Conservation (phyloP, 2,113 vertebrate genomes). For the Python bivittatus region DNA sequence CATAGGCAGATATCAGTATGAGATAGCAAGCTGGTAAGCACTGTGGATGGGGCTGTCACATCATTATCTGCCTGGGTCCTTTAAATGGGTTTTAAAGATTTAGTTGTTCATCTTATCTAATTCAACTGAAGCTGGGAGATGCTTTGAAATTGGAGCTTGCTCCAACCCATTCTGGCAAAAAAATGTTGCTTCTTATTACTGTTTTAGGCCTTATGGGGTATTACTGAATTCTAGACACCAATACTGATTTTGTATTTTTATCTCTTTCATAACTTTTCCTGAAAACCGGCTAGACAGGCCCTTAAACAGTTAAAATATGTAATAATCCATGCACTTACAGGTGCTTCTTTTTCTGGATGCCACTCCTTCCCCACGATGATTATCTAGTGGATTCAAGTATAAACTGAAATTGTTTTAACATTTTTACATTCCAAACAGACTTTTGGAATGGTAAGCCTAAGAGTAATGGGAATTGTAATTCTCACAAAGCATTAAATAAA, state of each 20-base stretch:
- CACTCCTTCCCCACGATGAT: not conserved
- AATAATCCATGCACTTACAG: not conserved
- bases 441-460: not conserved
- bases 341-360: not conserved
- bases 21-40: not conserved
- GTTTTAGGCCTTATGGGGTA: not conserved
- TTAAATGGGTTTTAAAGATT: not conserved
- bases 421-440: not conserved
- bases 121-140: not conserved
- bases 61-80: not conserved
- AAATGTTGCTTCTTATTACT: not conserved
- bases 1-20: not conserved
- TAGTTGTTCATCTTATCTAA: not conserved
- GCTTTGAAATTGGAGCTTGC: not conserved
- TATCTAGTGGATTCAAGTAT: not conserved
- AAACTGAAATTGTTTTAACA: not conserved
- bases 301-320: not conserved
- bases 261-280: not conserved
- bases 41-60: not conserved
- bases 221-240: not conserved
- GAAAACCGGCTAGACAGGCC: not conserved
- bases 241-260: not conserved
- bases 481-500: constrained; percentile 8
- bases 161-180: not conserved
- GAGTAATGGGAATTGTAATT: not conserved